These are phyloP conservation scores for Druceiella hillmani DNA, from an alignment of 2,888 invertebrate genomes.

Conservation along the genomic window DNA sequence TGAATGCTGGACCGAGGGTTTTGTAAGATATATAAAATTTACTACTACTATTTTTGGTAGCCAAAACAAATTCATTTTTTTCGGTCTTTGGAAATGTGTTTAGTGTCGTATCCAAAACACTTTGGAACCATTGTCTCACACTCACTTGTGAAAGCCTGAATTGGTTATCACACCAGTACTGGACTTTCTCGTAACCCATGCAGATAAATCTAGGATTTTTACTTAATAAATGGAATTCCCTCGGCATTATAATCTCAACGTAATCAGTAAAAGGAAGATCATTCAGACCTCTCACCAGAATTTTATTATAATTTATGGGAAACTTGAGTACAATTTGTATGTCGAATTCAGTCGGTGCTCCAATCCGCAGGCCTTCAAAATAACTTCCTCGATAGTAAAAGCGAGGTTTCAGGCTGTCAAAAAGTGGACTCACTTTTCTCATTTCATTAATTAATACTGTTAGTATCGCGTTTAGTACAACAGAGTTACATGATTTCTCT, in stretches of 20 bases:
- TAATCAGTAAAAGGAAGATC: slow-evolving; percentile 29
- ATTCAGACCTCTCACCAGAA: slow-evolving; percentile 27
- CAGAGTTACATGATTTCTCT: slow-evolving; percentile 31
- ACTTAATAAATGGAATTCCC: slow-evolving; percentile 34
- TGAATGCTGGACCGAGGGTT: slow-evolving; percentile 35
- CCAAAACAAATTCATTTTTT: slow-evolving; percentile 29
- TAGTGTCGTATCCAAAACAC: slow-evolving; percentile 32
- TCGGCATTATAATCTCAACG: slow-evolving; percentile 32
- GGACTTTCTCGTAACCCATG: slow-evolving; percentile 32
- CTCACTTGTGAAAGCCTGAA: slow-evolving; percentile 29
- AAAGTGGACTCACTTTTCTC: slow-evolving; percentile 29
- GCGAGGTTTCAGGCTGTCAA: slow-evolving; percentile 32
- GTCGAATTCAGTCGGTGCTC: slow-evolving; percentile 35
- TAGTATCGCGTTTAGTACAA: slow-evolving; percentile 30
- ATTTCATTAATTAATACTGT: slow-evolving; percentile 30
- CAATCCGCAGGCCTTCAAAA: slow-evolving; percentile 35
- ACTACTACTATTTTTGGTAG: slow-evolving; percentile 26
- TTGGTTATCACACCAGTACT: slow-evolving; percentile 31
- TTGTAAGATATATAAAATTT: slow-evolving; percentile 29
- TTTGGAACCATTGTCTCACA: slow-evolving; percentile 36
- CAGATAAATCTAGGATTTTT: slow-evolving; percentile 27
- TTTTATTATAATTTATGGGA: slow-evolving; percentile 32
- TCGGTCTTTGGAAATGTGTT: slow-evolving; percentile 28
- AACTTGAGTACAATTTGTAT: slow-evolving; percentile 33
- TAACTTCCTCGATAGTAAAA: slow-evolving; percentile 36